Percentiles rank a stretch among this genome's conserved stretches.
These are phyloP conservation scores for Hiodon tergisus DNA, from an alignment of 2,113 vertebrate genomes.

Conservation along the genomic window DNA sequence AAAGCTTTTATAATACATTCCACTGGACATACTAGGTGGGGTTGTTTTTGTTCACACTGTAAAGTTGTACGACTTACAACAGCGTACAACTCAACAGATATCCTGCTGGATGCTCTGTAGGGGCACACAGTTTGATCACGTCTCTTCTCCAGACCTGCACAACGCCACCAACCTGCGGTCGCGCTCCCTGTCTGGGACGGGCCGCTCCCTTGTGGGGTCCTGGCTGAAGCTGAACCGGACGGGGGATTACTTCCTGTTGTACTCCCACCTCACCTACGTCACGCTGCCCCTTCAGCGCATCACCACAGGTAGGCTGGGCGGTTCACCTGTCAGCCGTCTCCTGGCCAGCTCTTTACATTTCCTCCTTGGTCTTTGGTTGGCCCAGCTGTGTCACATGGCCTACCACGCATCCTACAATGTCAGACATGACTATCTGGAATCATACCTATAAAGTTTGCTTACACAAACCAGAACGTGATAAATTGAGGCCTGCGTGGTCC, in stretches of 20 bases:
- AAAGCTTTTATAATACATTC: background rate
- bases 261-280: constrained; percentile 94
- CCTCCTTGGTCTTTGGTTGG: background rate
- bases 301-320: constrained; percentile 69
- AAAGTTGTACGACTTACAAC: background rate
- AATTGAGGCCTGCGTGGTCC: background rate
- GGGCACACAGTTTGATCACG: too few relatives aligned
- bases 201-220: constrained; percentile 88
- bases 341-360: background rate
- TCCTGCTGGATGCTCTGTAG: background rate
- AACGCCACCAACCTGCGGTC: constrained; percentile 81
- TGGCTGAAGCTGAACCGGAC: constrained; percentile 93
- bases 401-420: too few relatives aligned
- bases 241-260: constrained; percentile 90
- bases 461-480: background rate
- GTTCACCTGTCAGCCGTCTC: background rate
- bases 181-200: constrained; percentile 86
- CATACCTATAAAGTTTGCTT: background rate
- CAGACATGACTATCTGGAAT: too few relatives aligned
- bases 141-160: constrained; percentile 64
- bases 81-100: background rate
- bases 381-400: too few relatives aligned
- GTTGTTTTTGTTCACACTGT: too few relatives aligned
- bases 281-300: constrained; percentile 95
- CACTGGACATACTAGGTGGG: background rate